Base-by-base conservation (phyloP, 2,113 vertebrate genomes). In the Urocolius indicus region DNA sequence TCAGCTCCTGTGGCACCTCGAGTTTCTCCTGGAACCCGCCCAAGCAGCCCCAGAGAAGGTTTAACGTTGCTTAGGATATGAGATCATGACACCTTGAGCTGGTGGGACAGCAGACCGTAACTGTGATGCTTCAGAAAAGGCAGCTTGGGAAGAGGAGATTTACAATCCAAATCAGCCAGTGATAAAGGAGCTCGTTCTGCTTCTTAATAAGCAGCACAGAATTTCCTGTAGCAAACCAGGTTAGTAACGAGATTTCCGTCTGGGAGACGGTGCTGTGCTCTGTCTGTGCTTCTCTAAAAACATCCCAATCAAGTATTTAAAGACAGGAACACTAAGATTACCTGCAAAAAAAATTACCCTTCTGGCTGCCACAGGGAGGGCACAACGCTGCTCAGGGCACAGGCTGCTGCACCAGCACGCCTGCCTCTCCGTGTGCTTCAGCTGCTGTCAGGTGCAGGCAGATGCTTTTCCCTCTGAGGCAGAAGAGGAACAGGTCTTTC, bases 1-100 rank as follows among this genome's bases (percentile, higher is more conserved):
- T 55, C 38, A 36, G 38, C 67, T 79, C 46, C 67, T 81, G 55
- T 52, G 57, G n/a, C 57, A 84, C 41, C 78, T 74, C 81, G 57
- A 27, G 29, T 57, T 84, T 82, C 95, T 84, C 54, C 87, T 92
- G 57, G n/a, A 92, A 82, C 84, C 69, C 61, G 71, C n/a, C 30
- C 46, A 85, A 29, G 10, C 26, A 54, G n/a, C 43, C 62, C 48
- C 52, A 34, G 51, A 78, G 46, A 48, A 77, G 23, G 52, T 58
- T 84, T 74, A 87, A 29, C 43, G 36, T 67, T 82, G 45, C 67
- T 38, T 57, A 30, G 41, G 27, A 57, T 78, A 58, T 69, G 51
- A 77, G 54, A 59, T 57, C 63, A 68, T 66, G 63, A 65, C 8
- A 91, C 55, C 45, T 16, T 38, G 57, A 69, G 29, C 38, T 89